Percentiles rank a stretch among this genome's conserved stretches.
These are phyloP conservation scores for Alcedo atthis DNA, from an alignment of 2,797 vertebrate genomes.

Conservation along the genomic window DNA sequence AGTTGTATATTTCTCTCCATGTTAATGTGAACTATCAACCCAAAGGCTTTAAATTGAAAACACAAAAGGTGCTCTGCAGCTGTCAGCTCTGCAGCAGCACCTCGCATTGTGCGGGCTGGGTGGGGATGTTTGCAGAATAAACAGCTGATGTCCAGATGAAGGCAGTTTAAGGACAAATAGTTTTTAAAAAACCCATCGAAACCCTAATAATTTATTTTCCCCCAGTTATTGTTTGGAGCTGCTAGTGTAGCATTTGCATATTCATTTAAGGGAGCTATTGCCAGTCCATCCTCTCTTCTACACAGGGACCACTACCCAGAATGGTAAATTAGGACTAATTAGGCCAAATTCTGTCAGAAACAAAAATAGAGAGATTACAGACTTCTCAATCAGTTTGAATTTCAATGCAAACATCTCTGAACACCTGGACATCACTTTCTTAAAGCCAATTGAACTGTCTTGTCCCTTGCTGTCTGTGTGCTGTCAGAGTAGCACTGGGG, in stretches of 20 bases:
- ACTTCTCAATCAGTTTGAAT: not conserved
- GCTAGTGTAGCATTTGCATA: not conserved
- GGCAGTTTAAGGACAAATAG: conserved; percentile 74
- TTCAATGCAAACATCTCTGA: conserved; percentile 13
- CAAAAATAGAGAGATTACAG: conserved; percentile 29
- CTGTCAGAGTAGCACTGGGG: not conserved
- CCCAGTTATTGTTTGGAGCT: conserved; percentile 41
- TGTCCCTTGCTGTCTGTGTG: not conserved
- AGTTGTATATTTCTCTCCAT: conserved; percentile 78
- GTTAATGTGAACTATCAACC: conserved; percentile 77
- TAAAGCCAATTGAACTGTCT: not conserved
- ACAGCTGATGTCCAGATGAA: conserved; percentile 78
- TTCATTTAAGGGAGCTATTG: not conserved
- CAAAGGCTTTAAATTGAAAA: conserved; percentile 70
- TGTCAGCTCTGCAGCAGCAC: conserved; percentile 38
- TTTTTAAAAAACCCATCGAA: conserved; percentile 58
- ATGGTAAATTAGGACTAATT: conserved; percentile 53
- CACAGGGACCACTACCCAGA: not conserved
- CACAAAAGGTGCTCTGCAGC: conserved; percentile 75
- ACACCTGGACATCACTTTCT: conserved; percentile 11
- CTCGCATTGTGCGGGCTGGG: conserved; percentile 48
- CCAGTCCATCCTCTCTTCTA: not conserved
- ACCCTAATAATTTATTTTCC: conserved; percentile 69
- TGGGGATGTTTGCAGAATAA: conserved; percentile 73
- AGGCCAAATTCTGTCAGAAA: conserved; percentile 34